Evolutionary conservation across 2,797 vertebrate species (phyloP), one percentile per base, ranked within the genome.

Genomic region (Myotis findleyi): DNA sequence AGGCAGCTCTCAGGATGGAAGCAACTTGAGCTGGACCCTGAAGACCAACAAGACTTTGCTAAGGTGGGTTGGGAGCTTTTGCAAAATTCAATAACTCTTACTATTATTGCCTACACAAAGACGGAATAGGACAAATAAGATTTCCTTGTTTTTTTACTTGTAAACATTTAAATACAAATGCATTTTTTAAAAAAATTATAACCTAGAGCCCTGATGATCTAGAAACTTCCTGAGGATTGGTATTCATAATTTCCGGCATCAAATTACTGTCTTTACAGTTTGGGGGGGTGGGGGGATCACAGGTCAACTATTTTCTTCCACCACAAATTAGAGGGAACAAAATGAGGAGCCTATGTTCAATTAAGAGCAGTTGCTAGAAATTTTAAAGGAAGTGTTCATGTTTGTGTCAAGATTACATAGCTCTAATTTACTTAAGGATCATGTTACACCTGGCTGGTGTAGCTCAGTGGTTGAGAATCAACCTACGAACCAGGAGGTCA

Each of bases 331-430:
- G 41, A 44, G 20, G 59, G 30, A 30, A 66, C 76, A 66, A 64
- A 84, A 62, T 49, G 25, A 83, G 41, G 38, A 92, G 76, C 7
- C 49, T 81, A 6, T 55, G 49, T 38, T 84, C 72, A 21, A 84
- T 41, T 75, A 90, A 79, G 36, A 88, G 36, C 12, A 66, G 33
- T 17, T 85, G 59, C 79, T 94, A 36, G 75, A 82, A 96, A 53
- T n/a, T 71, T 64, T 79, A 41, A 80, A 88, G 23, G 38, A 72
- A 76, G 33, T 3, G 41, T n/a, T 95, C 13, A n/a, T n/a, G 72
- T 89, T 68, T 71, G 49, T 84, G 59, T 79, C 53, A 80, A 71
- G 36, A 80, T 80, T 55, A 57, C 16, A 47, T 4, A 55, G 44
- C 27, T 84, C 47, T 69, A 59, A 68, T 51, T 83, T 49, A 79